Conservation (phyloP, 2,113 vertebrate genomes). For the human (Homo sapiens) region DNA sequence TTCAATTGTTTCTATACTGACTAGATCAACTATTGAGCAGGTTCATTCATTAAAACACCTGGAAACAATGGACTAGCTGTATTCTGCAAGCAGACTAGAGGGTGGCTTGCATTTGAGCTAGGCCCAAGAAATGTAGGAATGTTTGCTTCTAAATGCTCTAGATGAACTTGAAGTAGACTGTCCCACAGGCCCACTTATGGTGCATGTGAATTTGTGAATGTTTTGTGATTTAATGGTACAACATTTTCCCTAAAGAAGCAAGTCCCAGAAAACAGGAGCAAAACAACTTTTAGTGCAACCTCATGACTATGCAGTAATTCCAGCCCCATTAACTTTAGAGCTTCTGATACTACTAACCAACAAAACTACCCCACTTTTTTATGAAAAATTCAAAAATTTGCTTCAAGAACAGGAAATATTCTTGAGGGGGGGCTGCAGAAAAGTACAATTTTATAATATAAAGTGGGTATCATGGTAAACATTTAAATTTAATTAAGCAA, state of each 20-base stretch:
- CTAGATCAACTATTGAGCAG: background rate
- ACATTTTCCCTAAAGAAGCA: background rate
- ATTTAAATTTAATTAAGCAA: constrained; percentile 12
- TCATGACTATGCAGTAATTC: background rate
- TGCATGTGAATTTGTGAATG: background rate
- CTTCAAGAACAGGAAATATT: background rate
- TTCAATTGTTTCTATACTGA: background rate
- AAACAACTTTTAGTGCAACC: background rate
- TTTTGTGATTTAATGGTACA: background rate
- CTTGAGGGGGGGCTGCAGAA: background rate
- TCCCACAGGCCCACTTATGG: background rate
- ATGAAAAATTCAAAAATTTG: background rate
- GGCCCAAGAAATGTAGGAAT: background rate
- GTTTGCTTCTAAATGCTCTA: background rate
- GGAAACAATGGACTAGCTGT: background rate
- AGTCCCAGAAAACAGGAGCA: background rate
- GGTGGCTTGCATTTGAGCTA: background rate
- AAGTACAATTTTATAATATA: background rate
- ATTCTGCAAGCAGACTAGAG: background rate
- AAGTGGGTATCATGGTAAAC: background rate
- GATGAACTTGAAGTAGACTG: background rate
- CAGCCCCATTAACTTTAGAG: background rate
- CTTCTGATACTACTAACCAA: background rate
- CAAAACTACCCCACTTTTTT: background rate
- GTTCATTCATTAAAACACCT: background rate